A percentile compares a stretch with the other conserved stretches of the same genome.
Evolutionary conservation across 2,888 invertebrate genomes (phyloP).

Genomic region (Cheilosia grossa): DNA sequence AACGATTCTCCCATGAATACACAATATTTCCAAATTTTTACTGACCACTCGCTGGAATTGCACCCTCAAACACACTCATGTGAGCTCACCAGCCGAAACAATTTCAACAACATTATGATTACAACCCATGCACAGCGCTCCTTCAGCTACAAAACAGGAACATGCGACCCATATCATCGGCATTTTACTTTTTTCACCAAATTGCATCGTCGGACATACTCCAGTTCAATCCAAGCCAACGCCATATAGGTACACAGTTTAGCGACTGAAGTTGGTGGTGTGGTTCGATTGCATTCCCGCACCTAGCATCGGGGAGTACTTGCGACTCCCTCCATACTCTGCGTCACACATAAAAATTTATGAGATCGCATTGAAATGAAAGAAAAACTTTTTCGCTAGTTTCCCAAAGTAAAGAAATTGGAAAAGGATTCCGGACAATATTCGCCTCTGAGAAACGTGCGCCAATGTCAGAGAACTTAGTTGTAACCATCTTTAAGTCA

Average conservation of each 20-base stretch:
- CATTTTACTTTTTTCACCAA: constrained; percentile 66
- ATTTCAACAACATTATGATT: constrained; percentile 42
- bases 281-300: constrained; percentile 48
- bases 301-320: constrained; percentile 2
- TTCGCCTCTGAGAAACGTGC: constrained; percentile 60
- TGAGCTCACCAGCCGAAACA: constrained; percentile 15
- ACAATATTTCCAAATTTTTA: constrained; percentile 72
- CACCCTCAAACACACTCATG: constrained; percentile 6
- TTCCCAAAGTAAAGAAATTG: constrained; percentile 59
- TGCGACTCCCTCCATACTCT: background rate
- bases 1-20: constrained; percentile 67
- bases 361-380: constrained; percentile 73
- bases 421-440: constrained; percentile 69
- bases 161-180: constrained; percentile 69
- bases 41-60: constrained; percentile 63
- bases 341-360: constrained; percentile 72
- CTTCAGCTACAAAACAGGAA: constrained; percentile 54
- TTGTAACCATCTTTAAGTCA: constrained; percentile 67
- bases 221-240: constrained; percentile 65
- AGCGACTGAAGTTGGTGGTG: constrained; percentile 46
- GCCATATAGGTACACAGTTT: constrained; percentile 35
- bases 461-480: constrained; percentile 64
- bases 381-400: constrained; percentile 56
- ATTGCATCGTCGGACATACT: constrained; percentile 65
- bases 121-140: constrained; percentile 25